phyloP scores from a whole-genome alignment of 1,140 invertebrate species.

The Goniozus legneri region DNA sequence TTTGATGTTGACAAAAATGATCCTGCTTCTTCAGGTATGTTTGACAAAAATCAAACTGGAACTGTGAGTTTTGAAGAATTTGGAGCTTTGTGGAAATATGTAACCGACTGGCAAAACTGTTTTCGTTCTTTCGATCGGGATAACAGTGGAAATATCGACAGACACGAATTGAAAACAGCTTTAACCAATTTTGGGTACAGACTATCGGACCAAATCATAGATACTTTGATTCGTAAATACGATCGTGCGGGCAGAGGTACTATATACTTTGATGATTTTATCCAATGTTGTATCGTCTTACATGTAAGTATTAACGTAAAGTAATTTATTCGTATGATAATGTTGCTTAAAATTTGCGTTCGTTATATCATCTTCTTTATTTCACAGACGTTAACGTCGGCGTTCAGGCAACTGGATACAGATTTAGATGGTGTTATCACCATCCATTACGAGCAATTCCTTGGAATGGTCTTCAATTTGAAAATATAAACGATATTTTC shows the following conservation, averaged over 20 bases:
- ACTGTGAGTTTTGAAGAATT: constrained; percentile 95
- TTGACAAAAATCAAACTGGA: constrained; percentile 86
- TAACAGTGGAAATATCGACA: constrained; percentile 94
- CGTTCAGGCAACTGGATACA: constrained; percentile 87
- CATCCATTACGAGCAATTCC: constrained; percentile 96
- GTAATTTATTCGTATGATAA: constrained; percentile 1
- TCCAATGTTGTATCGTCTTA: constrained; percentile 91
- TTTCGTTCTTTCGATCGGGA: constrained; percentile 94
- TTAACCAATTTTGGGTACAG: constrained; percentile 91
- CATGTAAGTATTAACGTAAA: constrained; percentile 72
- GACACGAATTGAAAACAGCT: constrained; percentile 83
- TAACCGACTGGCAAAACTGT: constrained; percentile 96
- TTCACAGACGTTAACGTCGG: constrained; percentile 83
- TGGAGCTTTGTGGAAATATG: constrained; percentile 94
- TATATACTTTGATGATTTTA: constrained; percentile 98
- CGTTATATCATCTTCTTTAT: constrained; percentile 32
- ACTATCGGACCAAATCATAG: constrained; percentile 80
- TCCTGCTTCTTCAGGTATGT: constrained; percentile 79
- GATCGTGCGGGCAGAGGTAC: constrained; percentile 86
- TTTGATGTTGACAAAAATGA: constrained; percentile 47
- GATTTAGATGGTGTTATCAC: constrained; percentile 94
- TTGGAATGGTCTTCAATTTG: constrained; percentile 91
- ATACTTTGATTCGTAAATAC: constrained; percentile 86
- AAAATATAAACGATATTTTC: constrained; percentile 64
- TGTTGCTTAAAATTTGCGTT: constrained; percentile 6